phyloP scores from a whole-genome alignment of 2,113 vertebrate species.

The Eclectus roratus region DNA sequence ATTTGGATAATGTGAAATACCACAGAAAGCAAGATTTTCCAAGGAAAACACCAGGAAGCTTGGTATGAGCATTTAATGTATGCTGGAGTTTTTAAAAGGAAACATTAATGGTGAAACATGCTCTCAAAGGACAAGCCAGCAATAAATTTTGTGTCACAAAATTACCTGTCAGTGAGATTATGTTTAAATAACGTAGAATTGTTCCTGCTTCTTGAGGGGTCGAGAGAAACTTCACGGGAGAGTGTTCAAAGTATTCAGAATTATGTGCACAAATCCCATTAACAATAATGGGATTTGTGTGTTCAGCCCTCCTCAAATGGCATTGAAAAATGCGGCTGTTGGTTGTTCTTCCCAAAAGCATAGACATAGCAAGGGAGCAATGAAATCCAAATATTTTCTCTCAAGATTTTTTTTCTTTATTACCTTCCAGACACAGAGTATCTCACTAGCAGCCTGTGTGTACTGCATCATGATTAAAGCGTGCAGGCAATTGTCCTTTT shows the following conservation, averaged over 20 bases:
- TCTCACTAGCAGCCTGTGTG: not conserved
- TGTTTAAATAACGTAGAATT: constrained; percentile 79
- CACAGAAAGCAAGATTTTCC: constrained; percentile 78
- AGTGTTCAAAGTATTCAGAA: constrained; percentile 75
- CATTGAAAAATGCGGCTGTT: constrained; percentile 62
- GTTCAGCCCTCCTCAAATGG: constrained; percentile 59
- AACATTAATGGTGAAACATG: constrained; percentile 80
- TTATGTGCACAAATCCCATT: constrained; percentile 76
- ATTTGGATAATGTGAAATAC: constrained; percentile 77
- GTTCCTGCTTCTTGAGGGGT: constrained; percentile 70
- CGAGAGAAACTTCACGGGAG: constrained; percentile 67
- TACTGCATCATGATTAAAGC: not conserved
- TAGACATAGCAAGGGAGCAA: constrained; percentile 21
- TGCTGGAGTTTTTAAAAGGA: constrained; percentile 82
- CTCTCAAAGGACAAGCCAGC: constrained; percentile 76
- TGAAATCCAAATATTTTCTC: constrained; percentile 50
- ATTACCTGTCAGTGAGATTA: constrained; percentile 81
- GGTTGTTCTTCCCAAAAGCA: constrained; percentile 49
- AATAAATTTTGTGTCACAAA: constrained; percentile 82
- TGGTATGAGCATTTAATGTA: constrained; percentile 78
- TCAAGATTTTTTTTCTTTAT: constrained; percentile 14
- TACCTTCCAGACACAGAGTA: not conserved
- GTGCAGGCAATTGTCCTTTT: not conserved
- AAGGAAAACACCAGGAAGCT: constrained; percentile 80
- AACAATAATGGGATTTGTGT: constrained; percentile 75